phyloP scores from a whole-genome alignment of 1,140 invertebrate genomes.

The Atta texana region DNA sequence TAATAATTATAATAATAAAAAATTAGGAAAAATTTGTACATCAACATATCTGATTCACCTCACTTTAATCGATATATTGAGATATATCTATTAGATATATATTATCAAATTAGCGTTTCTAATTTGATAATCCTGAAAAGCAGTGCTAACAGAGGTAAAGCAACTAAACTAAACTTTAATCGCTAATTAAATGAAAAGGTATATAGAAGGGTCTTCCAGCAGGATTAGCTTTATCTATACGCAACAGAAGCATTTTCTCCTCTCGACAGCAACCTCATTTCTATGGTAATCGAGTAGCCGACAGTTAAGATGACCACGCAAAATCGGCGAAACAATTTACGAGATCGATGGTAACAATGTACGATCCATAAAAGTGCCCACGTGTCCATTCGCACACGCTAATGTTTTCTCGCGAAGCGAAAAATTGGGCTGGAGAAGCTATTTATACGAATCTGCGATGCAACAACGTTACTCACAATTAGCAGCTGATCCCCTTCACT shows the following conservation, averaged over 20 bases:
- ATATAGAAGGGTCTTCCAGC: background rate
- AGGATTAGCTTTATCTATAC: background rate
- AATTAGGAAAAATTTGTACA: background rate
- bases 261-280: constrained; percentile 35
- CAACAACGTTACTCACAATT: constrained; percentile 21
- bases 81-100: too few species aligned
- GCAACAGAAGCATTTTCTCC: constrained; percentile 12
- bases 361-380: constrained; percentile 47
- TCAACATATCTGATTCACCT: background rate
- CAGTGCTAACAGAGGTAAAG: background rate
- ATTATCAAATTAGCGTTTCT: too few species aligned
- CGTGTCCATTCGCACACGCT: constrained; percentile 29
- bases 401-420: background rate
- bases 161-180: background rate
- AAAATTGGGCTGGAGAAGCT: constrained; percentile 12
- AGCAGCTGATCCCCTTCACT: background rate
- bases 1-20: background rate
- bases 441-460: constrained; percentile 27
- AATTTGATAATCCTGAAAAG: background rate
- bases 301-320: constrained; percentile 35
- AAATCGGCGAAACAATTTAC: constrained; percentile 59
- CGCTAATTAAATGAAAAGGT: background rate
- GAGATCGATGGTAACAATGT: constrained; percentile 55
- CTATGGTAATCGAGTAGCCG: constrained; percentile 40
- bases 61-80: background rate